phyloP scores from a whole-genome alignment of 2,888 invertebrate genomes.

The Tubulanus polymorphus region DNA sequence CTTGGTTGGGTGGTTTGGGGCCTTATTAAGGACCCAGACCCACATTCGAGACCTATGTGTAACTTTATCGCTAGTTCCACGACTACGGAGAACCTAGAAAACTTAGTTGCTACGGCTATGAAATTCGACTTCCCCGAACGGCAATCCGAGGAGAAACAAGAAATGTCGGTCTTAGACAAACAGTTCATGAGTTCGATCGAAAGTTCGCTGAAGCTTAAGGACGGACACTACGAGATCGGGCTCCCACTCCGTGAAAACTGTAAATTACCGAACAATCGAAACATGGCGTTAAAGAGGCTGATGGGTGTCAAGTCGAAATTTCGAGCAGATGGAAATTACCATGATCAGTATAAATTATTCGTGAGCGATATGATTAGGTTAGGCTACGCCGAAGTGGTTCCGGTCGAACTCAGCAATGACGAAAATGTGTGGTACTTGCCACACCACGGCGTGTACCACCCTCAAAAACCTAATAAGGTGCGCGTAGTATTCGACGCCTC shows the following conservation, averaged over 20 bases:
- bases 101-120: not conserved
- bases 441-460: conserved; percentile 7
- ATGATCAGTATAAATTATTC: not conserved
- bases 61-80: too few species aligned
- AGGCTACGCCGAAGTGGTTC: conserved; percentile 8
- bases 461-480: conserved; percentile 7
- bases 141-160: not conserved
- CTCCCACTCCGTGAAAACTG: not conserved
- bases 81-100: not conserved
- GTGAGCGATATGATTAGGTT: conserved; percentile 3
- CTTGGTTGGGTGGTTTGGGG: conserved; percentile 6
- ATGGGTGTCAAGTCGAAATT: not conserved
- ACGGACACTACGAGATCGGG: not conserved
- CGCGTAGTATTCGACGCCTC: conserved; percentile 10
- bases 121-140: not conserved
- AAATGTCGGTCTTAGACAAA: conserved; percentile 5
- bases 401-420: not conserved
- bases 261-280: conserved; percentile 2
- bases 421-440: conserved; percentile 11
- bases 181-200: not conserved
- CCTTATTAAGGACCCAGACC: not conserved
- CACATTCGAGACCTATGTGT: too few species aligned
- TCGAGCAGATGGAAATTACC: not conserved
- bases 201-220: not conserved
- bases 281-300: not conserved